phyloP scores from a whole-genome alignment of 1,140 invertebrate genomes.

The Hyles euphorbiae region DNA sequence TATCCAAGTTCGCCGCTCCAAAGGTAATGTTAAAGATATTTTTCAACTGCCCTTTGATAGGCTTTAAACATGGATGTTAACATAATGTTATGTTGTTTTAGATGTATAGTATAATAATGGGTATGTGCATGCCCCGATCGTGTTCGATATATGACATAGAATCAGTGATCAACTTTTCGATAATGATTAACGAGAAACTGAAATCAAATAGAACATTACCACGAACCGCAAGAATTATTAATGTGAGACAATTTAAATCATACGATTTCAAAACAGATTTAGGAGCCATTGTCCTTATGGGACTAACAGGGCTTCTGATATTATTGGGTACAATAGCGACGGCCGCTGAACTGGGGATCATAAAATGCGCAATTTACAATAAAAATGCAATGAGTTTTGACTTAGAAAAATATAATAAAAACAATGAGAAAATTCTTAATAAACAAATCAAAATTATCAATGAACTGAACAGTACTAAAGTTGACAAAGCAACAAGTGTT shows the following conservation, averaged over 20 bases:
- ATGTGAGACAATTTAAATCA: conserved; percentile 36
- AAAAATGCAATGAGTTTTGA: conserved; percentile 42
- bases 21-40: conserved; percentile 29
- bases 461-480: neutral
- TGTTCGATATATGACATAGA: conserved; percentile 47
- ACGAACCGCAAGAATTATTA: conserved; percentile 39
- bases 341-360: conserved; percentile 41
- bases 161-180: conserved; percentile 58
- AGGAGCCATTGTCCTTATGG: conserved; percentile 39
- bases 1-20: conserved; percentile 51
- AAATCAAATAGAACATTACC: conserved; percentile 49
- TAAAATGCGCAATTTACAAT: conserved; percentile 38
- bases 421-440: neutral
- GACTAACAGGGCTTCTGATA: conserved; percentile 37
- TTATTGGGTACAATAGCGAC: conserved; percentile 44
- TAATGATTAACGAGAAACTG: conserved; percentile 62
- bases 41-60: no score
- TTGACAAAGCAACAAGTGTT: neutral
- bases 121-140: conserved; percentile 51
- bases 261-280: conserved; percentile 41
- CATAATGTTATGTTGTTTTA: conserved; percentile 27
- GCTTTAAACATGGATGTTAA: neutral
- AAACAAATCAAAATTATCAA: conserved; percentile 16
- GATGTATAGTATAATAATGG: conserved; percentile 48
- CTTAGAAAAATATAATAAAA: conserved; percentile 44